Conservation (phyloP, 2,888 invertebrate species). For the Acleris sparsana region DNA sequence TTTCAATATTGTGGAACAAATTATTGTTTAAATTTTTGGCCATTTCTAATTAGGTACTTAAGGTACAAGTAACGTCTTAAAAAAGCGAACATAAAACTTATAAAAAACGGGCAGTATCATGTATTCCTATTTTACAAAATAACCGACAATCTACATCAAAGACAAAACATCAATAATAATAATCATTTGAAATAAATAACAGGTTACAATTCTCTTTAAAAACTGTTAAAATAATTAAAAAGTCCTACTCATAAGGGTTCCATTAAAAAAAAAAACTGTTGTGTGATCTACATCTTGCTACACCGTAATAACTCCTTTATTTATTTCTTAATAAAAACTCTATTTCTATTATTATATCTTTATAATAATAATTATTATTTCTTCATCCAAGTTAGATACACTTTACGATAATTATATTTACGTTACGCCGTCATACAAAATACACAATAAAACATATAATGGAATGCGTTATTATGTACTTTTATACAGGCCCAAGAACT, state of each 20-base stretch:
- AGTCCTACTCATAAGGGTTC: slow-evolving; percentile 67
- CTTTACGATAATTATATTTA: slow-evolving; percentile 75
- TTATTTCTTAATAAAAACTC: slow-evolving; percentile 83
- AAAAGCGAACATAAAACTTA: slow-evolving; percentile 60
- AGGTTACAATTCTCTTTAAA: slow-evolving; percentile 76
- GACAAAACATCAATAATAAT: slow-evolving; percentile 79
- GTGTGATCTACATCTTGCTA: slow-evolving; percentile 74
- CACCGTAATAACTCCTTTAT: slow-evolving; percentile 75
- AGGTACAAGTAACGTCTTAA: slow-evolving; percentile 38
- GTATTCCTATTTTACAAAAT: slow-evolving; percentile 79
- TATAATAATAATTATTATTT: slow-evolving; percentile 81
- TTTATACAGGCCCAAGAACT: slow-evolving; percentile 38
- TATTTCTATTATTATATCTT: slow-evolving; percentile 81
- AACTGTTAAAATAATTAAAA: slow-evolving; percentile 81
- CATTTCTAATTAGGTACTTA: slow-evolving; percentile 27
- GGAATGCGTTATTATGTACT: slow-evolving; percentile 47
- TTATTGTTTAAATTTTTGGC: slow-evolving; percentile 17
- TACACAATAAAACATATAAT: slow-evolving; percentile 55
- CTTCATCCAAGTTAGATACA: slow-evolving; percentile 80
- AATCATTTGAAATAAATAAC: slow-evolving; percentile 84
- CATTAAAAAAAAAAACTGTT: slow-evolving; percentile 64
- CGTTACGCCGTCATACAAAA: slow-evolving; percentile 59
- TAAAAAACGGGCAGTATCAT: slow-evolving; percentile 76
- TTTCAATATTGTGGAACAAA: background rate
- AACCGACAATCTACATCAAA: slow-evolving; percentile 72